phyloP scores from a whole-genome alignment of 2,888 invertebrate genomes.

The Sarcophaga variegata region DNA sequence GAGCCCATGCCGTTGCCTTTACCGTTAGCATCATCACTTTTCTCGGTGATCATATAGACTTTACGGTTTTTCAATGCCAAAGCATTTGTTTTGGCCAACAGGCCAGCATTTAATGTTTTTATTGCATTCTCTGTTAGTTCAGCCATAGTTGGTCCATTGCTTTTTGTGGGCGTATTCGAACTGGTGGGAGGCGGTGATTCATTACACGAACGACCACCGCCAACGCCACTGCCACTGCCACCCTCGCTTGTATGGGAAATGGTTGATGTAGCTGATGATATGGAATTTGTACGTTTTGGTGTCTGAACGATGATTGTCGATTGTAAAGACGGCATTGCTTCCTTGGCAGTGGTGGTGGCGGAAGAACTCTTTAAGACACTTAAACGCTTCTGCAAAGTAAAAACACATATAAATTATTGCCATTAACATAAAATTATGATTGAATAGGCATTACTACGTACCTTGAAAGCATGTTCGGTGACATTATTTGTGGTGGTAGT shows the following conservation, averaged over 20 bases:
- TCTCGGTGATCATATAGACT: conserved; percentile 79
- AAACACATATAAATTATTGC: background rate
- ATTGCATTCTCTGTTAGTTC: conserved; percentile 65
- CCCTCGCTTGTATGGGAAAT: conserved; percentile 71
- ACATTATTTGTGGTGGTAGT: conserved; percentile 54
- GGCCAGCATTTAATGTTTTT: conserved; percentile 62
- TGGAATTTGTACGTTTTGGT: conserved; percentile 72
- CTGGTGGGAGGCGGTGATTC: conserved; percentile 70
- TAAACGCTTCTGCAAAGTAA: conserved; percentile 67
- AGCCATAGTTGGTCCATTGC: conserved; percentile 57
- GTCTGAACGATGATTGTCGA: conserved; percentile 71
- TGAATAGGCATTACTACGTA: background rate
- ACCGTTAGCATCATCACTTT: conserved; percentile 70
- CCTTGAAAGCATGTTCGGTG: conserved; percentile 64
- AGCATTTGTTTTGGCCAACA: conserved; percentile 67
- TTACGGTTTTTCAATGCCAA: conserved; percentile 74
- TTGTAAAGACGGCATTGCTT: conserved; percentile 58
- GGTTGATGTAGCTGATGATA: conserved; percentile 72
- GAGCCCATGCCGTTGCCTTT: conserved; percentile 25
- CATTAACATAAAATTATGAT: too few species aligned
- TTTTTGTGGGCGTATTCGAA: conserved; percentile 14
- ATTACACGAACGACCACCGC: conserved; percentile 56
- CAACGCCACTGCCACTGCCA: conserved; percentile 52
- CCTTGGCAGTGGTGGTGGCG: conserved; percentile 46
- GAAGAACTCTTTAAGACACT: conserved; percentile 61